Evolutionary conservation across 2,888 invertebrate genomes (phyloP).

Genomic region (Acleris literana): DNA sequence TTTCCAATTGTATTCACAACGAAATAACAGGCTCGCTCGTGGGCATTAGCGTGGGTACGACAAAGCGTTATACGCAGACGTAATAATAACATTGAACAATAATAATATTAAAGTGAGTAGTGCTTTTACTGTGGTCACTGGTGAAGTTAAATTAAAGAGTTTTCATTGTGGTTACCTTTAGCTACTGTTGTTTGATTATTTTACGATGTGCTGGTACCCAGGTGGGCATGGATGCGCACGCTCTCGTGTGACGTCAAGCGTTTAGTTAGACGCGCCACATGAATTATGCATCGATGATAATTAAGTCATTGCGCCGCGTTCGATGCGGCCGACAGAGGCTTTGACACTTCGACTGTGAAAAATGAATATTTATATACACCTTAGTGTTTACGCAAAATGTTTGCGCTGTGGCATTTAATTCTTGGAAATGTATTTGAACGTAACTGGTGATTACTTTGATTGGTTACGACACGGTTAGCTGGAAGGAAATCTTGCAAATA

Average conservation of each 20-base stretch:
- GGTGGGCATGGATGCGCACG: slow-evolving; percentile 15
- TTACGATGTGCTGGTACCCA: slow-evolving; percentile 6
- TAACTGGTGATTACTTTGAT: not conserved
- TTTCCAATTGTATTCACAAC: not conserved
- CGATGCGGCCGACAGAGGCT: slow-evolving; percentile 9
- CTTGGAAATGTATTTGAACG: too few relatives aligned
- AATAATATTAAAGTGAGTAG: too few relatives aligned
- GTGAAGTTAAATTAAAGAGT: not conserved
- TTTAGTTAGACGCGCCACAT: slow-evolving; percentile 38
- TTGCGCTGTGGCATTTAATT: not conserved
- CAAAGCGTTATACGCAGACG: slow-evolving; percentile 40
- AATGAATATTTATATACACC: slow-evolving; percentile 17
- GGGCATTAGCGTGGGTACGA: not conserved
- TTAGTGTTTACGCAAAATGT: not conserved
- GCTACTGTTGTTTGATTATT: slow-evolving; percentile 29
- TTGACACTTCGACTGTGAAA: slow-evolving; percentile 24
- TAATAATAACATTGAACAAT: slow-evolving; percentile 40
- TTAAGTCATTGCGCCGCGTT: slow-evolving; percentile 37
- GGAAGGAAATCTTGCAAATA: not conserved
- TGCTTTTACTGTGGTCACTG: too few relatives aligned
- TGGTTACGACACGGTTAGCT: not conserved
- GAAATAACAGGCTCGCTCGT: slow-evolving; percentile 18
- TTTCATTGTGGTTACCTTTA: slow-evolving; percentile 54
- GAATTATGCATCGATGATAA: slow-evolving; percentile 42
- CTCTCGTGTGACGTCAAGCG: slow-evolving; percentile 37